These are phyloP conservation scores for Diplosoma virens DNA, from an alignment of 23 tunicate species.

Conservation along the genomic window DNA sequence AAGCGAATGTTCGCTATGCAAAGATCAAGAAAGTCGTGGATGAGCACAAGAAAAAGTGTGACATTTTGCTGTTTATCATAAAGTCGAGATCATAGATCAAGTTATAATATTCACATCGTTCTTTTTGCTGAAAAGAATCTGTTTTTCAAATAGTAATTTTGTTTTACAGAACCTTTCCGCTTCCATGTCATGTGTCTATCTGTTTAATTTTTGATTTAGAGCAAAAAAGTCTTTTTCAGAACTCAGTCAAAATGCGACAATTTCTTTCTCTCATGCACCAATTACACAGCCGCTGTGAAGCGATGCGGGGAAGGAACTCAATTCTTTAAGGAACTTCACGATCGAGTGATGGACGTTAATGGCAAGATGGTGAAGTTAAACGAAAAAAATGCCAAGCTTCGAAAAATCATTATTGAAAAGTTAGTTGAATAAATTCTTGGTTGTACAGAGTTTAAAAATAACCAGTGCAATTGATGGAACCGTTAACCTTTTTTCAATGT, in stretches of 20 bases:
- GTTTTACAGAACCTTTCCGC: too few relatives aligned
- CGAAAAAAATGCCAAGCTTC: constrained; percentile 37
- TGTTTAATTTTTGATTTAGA: neutral
- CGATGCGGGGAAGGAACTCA: constrained; percentile 66
- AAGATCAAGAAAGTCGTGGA: constrained; percentile 75
- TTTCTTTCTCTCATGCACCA: constrained; percentile 68
- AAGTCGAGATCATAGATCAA: too few relatives aligned
- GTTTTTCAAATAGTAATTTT: too few relatives aligned
- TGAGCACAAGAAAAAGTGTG: constrained; percentile 41
- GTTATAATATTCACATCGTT: too few relatives aligned
- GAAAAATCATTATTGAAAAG: constrained; percentile 51
- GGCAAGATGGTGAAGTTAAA: constrained; percentile 24
- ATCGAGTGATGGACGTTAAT: constrained; percentile 28
- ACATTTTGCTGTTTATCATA: too few relatives aligned
- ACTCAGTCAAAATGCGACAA: constrained; percentile 34
- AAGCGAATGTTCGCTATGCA: constrained; percentile 77
- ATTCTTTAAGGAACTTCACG: constrained; percentile 66
- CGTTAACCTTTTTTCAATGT: neutral
- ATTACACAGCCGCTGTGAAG: constrained; percentile 41
- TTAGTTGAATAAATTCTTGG: too few relatives aligned
- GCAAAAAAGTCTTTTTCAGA: constrained; percentile 34
- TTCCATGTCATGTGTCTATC: too few relatives aligned
- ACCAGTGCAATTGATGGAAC: neutral
- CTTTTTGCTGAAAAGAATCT: too few relatives aligned
- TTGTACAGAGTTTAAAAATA: too few relatives aligned